Conservation (phyloP, 2,797 vertebrate species). For the Emydoidea blandingii region DNA sequence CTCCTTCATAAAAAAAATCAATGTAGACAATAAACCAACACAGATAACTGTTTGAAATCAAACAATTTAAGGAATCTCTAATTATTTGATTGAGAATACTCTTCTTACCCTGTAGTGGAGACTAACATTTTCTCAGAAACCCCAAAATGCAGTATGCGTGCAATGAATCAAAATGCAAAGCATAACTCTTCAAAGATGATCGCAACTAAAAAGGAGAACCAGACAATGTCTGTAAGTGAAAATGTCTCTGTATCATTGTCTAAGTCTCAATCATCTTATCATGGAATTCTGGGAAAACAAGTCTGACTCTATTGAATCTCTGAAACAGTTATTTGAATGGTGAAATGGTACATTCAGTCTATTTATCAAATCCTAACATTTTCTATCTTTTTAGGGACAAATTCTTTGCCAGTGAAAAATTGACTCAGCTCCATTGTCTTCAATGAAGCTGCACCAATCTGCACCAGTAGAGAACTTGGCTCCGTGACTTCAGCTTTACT, state of each 20-base stretch:
- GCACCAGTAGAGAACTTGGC: background rate
- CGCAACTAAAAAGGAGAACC: background rate
- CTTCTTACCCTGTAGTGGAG: background rate
- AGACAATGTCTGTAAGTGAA: constrained; percentile 24
- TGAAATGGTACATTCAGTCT: background rate
- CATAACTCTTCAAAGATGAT: background rate
- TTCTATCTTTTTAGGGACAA: constrained; percentile 15
- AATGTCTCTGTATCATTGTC: constrained; percentile 10
- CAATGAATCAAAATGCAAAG: constrained; percentile 9
- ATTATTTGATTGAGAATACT: background rate
- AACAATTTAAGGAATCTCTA: background rate
- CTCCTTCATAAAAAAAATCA: background rate
- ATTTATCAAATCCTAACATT: background rate
- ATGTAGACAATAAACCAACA: background rate
- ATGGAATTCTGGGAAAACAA: constrained; percentile 18
- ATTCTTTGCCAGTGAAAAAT: constrained; percentile 56
- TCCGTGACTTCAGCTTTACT: background rate
- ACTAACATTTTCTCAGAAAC: background rate
- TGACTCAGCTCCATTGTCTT: constrained; percentile 58
- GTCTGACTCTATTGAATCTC: background rate
- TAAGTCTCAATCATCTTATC: background rate
- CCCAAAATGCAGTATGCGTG: background rate
- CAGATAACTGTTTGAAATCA: background rate
- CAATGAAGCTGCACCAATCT: constrained; percentile 48
- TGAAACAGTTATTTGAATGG: background rate